Conservation (phyloP, 2,113 vertebrate genomes). For the Phrynosoma blainvillii region DNA sequence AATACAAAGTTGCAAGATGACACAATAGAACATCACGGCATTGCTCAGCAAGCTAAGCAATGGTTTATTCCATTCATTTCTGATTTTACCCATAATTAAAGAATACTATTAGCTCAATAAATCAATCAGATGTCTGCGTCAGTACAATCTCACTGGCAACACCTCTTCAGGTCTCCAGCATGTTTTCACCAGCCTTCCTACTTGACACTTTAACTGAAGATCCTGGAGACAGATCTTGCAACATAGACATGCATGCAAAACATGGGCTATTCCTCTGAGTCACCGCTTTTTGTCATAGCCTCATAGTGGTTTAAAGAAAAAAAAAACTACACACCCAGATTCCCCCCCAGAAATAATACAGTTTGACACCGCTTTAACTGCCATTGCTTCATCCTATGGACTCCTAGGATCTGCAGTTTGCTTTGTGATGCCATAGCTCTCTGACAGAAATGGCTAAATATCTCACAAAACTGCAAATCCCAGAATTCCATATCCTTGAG, state of each 20-base stretch:
- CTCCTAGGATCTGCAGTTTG: too few relatives aligned
- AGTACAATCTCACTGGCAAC: background rate
- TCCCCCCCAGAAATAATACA: too few relatives aligned
- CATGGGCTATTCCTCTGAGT: background rate
- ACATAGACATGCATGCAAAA: background rate
- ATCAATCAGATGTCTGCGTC: too few relatives aligned
- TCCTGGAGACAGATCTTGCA: background rate
- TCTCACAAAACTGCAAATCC: too few relatives aligned
- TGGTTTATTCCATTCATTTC: background rate
- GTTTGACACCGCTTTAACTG: too few relatives aligned
- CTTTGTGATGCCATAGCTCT: too few relatives aligned
- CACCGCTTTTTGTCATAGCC: background rate
- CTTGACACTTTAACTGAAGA: background rate
- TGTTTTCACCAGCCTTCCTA: background rate
- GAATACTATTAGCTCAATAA: background rate
- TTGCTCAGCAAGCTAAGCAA: background rate
- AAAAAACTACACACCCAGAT: too few relatives aligned
- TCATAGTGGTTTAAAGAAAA: background rate
- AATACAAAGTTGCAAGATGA: background rate
- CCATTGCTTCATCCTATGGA: too few relatives aligned
- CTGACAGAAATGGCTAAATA: too few relatives aligned
- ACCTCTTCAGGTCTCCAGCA: background rate
- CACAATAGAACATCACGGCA: background rate
- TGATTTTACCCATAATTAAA: background rate
- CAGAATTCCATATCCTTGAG: too few relatives aligned